Evolutionary conservation across 2,113 vertebrate genomes (phyloP).

Genomic region (Heliornis fulica): DNA sequence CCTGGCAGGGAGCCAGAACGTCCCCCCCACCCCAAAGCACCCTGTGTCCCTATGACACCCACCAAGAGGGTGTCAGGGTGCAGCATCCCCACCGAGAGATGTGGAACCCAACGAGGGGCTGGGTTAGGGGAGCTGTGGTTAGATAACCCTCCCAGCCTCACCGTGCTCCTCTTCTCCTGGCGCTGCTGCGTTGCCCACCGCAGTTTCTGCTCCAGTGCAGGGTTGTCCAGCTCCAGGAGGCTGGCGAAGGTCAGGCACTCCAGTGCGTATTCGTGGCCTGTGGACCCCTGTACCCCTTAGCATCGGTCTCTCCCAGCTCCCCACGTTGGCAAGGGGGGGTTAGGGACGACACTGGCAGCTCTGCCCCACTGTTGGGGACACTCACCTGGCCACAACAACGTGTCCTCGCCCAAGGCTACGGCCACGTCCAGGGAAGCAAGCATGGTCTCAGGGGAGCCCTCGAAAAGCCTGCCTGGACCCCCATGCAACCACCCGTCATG

Average conservation of each 20-base stretch:
- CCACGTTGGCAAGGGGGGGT: not conserved
- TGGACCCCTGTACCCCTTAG: accelerated
- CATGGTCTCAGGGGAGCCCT: slow-evolving; percentile 91
- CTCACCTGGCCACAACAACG: slow-evolving; percentile 92
- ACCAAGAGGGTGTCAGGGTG: not conserved
- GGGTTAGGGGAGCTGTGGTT: not conserved
- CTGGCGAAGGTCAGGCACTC: slow-evolving; percentile 92
- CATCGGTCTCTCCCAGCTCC: accelerated
- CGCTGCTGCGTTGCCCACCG: slow-evolving; percentile 86
- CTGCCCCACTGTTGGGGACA: not conserved
- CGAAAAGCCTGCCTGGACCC: slow-evolving; percentile 89
- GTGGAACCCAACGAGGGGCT: slow-evolving; percentile 73
- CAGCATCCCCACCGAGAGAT: slow-evolving; percentile 76
- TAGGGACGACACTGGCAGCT: not conserved
- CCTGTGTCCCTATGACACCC: not conserved
- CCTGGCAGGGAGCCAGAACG: not conserved
- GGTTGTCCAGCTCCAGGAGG: slow-evolving; percentile 86
- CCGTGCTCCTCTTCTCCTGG: slow-evolving; percentile 86
- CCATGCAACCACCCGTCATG: accelerated
- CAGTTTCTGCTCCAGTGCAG: slow-evolving; percentile 81
- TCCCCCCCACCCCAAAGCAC: not conserved
- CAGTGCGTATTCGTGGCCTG: slow-evolving; percentile 94
- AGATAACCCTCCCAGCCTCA: not conserved
- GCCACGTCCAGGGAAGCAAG: slow-evolving; percentile 89
- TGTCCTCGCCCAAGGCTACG: slow-evolving; percentile 82